Percentiles rank a stretch among this genome's conserved stretches.
Conservation (phyloP, 2,113 vertebrate species). For the Lasiurus cinereus region DNA sequence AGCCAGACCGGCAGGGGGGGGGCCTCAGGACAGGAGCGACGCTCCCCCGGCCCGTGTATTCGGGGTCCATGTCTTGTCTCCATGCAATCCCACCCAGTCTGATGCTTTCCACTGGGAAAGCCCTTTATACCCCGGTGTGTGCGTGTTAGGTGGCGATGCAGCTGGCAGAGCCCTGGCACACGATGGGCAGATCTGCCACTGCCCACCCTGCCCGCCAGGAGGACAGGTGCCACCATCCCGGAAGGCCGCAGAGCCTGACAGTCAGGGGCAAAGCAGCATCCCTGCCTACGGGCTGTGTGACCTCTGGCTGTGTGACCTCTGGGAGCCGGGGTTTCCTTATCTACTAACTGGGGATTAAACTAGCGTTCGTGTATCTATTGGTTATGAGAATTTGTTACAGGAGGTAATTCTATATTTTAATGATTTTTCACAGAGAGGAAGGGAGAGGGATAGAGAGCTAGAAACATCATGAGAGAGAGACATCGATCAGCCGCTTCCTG, state of each 20-base stretch:
- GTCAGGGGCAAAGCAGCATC: background rate
- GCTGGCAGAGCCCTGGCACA: background rate
- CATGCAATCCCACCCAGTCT: background rate
- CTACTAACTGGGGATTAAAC: constrained; percentile 3
- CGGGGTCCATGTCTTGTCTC: background rate
- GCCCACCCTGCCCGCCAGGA: too few species aligned
- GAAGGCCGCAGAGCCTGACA: background rate
- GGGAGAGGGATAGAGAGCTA: too few species aligned
- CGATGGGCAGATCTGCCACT: background rate
- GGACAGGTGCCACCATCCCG: background rate
- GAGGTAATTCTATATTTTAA: background rate
- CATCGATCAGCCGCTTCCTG: too few species aligned
- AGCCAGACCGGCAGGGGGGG: background rate
- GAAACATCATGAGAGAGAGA: too few species aligned
- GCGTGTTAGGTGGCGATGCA: background rate
- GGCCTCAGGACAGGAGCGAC: background rate
- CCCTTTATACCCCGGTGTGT: accelerated
- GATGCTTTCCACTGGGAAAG: background rate
- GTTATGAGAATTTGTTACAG: background rate
- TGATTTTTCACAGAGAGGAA: too few species aligned
- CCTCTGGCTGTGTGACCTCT: background rate
- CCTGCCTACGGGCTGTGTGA: background rate
- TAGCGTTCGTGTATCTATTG: background rate
- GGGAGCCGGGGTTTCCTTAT: background rate
- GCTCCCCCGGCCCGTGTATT: too few species aligned